Base-by-base conservation (phyloP, 2,797 vertebrate genomes). In the Sebastes umbrosus region DNA sequence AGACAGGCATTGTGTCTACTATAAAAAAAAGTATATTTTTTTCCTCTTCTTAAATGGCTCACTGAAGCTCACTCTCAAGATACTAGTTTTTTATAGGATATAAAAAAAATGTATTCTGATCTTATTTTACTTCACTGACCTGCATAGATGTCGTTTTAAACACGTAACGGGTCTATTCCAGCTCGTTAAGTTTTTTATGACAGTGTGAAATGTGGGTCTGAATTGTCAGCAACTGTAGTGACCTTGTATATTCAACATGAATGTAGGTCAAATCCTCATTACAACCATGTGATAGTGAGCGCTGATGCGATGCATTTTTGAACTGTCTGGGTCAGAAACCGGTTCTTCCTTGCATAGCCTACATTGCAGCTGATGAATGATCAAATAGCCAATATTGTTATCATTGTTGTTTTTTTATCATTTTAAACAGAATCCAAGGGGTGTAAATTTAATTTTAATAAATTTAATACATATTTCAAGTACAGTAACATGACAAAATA, bases 121-220 rank as follows among this genome's bases (percentile, higher is more conserved):
- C 14, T 52, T 10, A n/a, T 74, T 68, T 24, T 55, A 32, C 5
- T 3, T 50, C 2, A 1, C 16, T 78, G 60, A 73, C 77, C 74
- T 80, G 22, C 9, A 76, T 22, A 14, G 20, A 73, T 34, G 2
- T 63, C 8, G 27, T 57, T 46, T 66, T 14, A 67, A 58, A 50
- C 3, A 24, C 13, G 8, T 24, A 24, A 31, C 11, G n/a, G 18
- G 36, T 52, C 36, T 16, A 8, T 46, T 70, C 2, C 24, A 54
- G 55, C 84, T 68, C 69, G 31, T 82, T 62, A 86, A 64, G 20
- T 66, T 81, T 90, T 84, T 84, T 79, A 84, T 73, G 79, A 74
- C n/a, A 22, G 34, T 67, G 52, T 43, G 62, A 75, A 79, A 85
- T 78, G 20, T 67, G n/a, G 52, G 68, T 78, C 60, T 71, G 16